phyloP scores from a whole-genome alignment of 2,888 invertebrate genomes.

The Stenoptilia bipunctidactyla region DNA sequence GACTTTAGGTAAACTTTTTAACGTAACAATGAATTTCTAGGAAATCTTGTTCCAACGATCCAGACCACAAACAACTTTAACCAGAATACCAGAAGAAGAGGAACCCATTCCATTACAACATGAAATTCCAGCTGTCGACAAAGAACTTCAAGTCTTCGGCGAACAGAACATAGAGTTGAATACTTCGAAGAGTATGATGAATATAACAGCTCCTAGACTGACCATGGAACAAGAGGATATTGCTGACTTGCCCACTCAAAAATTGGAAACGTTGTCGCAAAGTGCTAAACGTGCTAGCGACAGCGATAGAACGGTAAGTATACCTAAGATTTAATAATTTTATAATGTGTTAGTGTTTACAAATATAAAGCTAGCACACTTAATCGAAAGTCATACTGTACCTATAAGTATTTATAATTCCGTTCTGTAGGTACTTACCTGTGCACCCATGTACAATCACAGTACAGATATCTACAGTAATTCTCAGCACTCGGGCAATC shows the following conservation, averaged over 20 bases:
- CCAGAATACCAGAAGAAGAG: background rate
- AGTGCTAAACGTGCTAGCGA: slow-evolving; percentile 21
- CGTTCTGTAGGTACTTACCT: too few species aligned
- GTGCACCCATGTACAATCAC: too few species aligned
- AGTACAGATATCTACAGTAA: too few species aligned
- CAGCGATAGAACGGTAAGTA: too few species aligned
- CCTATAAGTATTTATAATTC: too few species aligned
- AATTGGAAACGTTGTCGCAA: slow-evolving; percentile 25
- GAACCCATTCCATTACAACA: background rate
- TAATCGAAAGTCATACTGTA: too few species aligned
- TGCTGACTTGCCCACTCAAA: slow-evolving; percentile 37
- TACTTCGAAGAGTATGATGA: slow-evolving; percentile 13
- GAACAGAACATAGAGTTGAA: slow-evolving; percentile 5
- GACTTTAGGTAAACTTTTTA: too few species aligned
- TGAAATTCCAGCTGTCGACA: background rate
- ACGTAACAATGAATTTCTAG: background rate
- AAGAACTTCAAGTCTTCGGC: background rate
- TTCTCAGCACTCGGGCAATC: too few species aligned
- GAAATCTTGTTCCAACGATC: background rate
- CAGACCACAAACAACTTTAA: background rate
- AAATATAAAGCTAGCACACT: too few species aligned
- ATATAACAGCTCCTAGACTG: slow-evolving; percentile 11
- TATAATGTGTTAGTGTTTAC: too few species aligned
- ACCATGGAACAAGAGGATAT: slow-evolving; percentile 23
- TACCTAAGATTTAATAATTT: too few species aligned